Evolutionary conservation across 2,888 invertebrate species (phyloP), one percentile per base, ranked within the genome.

Genomic region (Notodromas monacha): DNA sequence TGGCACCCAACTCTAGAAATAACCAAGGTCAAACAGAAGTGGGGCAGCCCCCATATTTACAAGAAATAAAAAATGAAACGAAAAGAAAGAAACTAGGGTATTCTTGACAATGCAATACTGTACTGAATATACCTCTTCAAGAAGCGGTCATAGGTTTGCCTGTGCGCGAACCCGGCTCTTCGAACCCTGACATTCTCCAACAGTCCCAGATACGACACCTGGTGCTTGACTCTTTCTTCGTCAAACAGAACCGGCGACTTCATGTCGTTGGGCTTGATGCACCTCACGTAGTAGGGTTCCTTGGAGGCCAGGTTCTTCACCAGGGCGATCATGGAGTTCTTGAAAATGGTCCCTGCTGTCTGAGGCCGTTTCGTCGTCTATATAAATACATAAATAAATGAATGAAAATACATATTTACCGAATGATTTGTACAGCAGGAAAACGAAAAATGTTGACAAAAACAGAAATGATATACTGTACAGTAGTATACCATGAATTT

Each of bases 261-360:
- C 31, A 72, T 60, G 42, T 86, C 79, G 51, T 89, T 92, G 14
- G 92, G 92, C 45, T 92, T 92, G 43, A 92, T 68, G 49, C 92
- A 92, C 34, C 92, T 65, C 37, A 92, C 76, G 54, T 92, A 92
- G 55, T 77, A 81, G 0, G 86, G 86, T 46, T 81, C 81, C 55
- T 86, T 92, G 48, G 65, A 69, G 28, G 68, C 63, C 38, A 92
- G 55, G 26, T 79, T 86, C 32, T 67, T 57, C 26, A 84, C 81
- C 33, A 92, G 57, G 28, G 74, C 65, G 14, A 69, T 53, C 76
- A 92, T 92, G 2, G 86, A 89, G 46, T 65, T 73, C 49, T 84
- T 79, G 60, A 92, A 92, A 31, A 81, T 54, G 0, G 74, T 72
- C 14, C 84, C 89, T 3, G 89, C 86, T 0, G 89, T 92, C 14